Percentiles rank a stretch among this genome's conserved stretches.
Conservation (phyloP, 2,888 invertebrate genomes). For the Subacronicta megacephala region DNA sequence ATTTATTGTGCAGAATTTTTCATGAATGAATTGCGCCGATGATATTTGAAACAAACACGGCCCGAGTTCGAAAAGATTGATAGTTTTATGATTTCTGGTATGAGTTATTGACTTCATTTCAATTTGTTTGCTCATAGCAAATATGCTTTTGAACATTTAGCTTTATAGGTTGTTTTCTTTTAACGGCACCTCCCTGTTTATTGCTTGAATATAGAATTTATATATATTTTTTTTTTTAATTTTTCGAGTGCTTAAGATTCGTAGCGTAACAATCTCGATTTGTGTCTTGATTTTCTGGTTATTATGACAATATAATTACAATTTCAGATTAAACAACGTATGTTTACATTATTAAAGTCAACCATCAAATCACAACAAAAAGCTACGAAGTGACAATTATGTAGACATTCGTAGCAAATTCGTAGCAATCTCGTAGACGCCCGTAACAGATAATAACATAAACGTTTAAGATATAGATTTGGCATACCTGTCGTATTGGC, state of each 20-base stretch:
- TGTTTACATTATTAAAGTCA: slow-evolving; percentile 24
- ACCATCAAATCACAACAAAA: slow-evolving; percentile 7
- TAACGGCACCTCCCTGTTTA: slow-evolving; percentile 27
- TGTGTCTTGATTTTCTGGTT: no score
- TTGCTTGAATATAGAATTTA: slow-evolving; percentile 15
- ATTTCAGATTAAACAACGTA: slow-evolving; percentile 13
- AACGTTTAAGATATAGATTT: slow-evolving; percentile 70
- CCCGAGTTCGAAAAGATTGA: slow-evolving; percentile 18
- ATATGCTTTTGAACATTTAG: slow-evolving; percentile 15
- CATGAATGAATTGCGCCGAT: slow-evolving; percentile 28
- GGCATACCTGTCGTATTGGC: slow-evolving; percentile 69
- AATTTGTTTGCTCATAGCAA: slow-evolving; percentile 28
- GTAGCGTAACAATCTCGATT: no score
- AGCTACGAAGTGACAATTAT: slow-evolving; percentile 30
- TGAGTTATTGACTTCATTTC: slow-evolving; percentile 39
- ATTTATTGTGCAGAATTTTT: slow-evolving; percentile 22
- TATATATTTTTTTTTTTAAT: not conserved
- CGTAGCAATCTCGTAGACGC: slow-evolving; percentile 73
- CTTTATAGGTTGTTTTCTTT: slow-evolving; percentile 20
- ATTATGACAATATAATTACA: not conserved
- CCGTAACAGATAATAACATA: slow-evolving; percentile 73
- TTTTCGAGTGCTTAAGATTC: not conserved
- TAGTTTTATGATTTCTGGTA: slow-evolving; percentile 39
- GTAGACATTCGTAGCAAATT: slow-evolving; percentile 60
- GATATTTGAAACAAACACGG: slow-evolving; percentile 56